Evolutionary conservation across 2,113 vertebrate genomes (phyloP), one percentile per base, ranked within the genome.

Genomic region (Forbesichthys papilliferus): DNA sequence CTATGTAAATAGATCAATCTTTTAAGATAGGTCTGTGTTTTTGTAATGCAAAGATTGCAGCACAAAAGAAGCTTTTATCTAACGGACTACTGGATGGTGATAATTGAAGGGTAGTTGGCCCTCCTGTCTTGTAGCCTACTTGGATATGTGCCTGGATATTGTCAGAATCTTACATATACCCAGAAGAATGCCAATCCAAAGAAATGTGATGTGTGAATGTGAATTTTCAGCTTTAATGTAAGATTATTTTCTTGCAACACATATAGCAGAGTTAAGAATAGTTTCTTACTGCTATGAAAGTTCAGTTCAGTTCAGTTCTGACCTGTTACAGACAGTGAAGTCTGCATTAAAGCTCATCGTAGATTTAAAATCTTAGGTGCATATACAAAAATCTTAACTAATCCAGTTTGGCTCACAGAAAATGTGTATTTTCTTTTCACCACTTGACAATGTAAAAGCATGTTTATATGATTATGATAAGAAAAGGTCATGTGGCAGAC

Each of bases 81-180:
- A 1, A 10, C 64, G 66, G 83, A 77, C 80, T 82, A 69, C 79
- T 83, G 81, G 61, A 67, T 75, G 73, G 84, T 82, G 86, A 81
- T 90, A 89, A 90, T 86, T 90, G 86, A 89, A 87, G 71, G 56
- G 36, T 80, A 88, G 84, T 79, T 72, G 71, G 63, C 58, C 56
- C 27, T 27, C 71, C 60, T 81, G 59, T 82, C 81, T 73, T 83
- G 53, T 51, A 58, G 57, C 33, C 74, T 80, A 67, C 68, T 79
- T 79, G 73, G 65, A 66, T 61, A 52, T 10, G 34, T 80, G 69
- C 89, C 88, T 92, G 89, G 90, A 87, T 60, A 76, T 70, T 81
- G 70, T 91, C 84, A 81, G 62, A 55, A 55, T 48, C 52, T 62
- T 27, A 74, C 69, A 82, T 84, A 80, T 71, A 68, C 71, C 65